phyloP scores from a whole-genome alignment of 2,797 vertebrate genomes.

The Heliangelus exortis region DNA sequence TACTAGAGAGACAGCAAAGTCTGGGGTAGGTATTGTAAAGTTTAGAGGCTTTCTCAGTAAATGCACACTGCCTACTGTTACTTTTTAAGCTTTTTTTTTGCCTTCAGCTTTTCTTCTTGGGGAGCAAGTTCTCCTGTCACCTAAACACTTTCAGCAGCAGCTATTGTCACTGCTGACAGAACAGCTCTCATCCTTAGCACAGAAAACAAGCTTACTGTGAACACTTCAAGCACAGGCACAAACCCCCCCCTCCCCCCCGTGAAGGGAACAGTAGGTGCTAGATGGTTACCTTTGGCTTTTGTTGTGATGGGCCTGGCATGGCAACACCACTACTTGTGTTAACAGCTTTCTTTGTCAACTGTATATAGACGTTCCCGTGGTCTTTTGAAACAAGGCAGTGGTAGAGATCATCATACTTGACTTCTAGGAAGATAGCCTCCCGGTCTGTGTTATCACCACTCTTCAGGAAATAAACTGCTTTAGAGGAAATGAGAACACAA shows the following conservation, averaged over 20 bases:
- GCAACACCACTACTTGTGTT: conserved; percentile 90
- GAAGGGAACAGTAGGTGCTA: not conserved
- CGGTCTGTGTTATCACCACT: conserved; percentile 88
- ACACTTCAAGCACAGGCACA: not conserved
- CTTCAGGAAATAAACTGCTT: conserved; percentile 94
- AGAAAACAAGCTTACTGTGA: not conserved
- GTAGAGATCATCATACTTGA: conserved; percentile 96
- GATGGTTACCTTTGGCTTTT: conserved; percentile 94
- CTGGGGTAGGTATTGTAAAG: not conserved
- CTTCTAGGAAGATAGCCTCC: conserved; percentile 94
- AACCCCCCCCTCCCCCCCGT: no score
- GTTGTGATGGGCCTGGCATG: conserved; percentile 94
- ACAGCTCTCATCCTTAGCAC: not conserved
- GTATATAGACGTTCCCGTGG: conserved; percentile 94
- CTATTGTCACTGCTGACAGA: not conserved
- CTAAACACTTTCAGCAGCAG: not conserved
- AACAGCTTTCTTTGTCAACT: conserved; percentile 96
- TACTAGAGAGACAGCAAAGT: not conserved
- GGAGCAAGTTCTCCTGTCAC: not conserved
- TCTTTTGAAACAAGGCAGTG: conserved; percentile 98
- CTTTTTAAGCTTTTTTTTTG: not conserved
- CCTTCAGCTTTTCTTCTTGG: not conserved
- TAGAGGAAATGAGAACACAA: conserved; percentile 96
- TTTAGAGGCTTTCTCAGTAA: not conserved
- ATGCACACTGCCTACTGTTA: not conserved